Evolutionary conservation across 1,140 invertebrate genomes (phyloP).

Genomic region (Drosophila ogumai): DNA sequence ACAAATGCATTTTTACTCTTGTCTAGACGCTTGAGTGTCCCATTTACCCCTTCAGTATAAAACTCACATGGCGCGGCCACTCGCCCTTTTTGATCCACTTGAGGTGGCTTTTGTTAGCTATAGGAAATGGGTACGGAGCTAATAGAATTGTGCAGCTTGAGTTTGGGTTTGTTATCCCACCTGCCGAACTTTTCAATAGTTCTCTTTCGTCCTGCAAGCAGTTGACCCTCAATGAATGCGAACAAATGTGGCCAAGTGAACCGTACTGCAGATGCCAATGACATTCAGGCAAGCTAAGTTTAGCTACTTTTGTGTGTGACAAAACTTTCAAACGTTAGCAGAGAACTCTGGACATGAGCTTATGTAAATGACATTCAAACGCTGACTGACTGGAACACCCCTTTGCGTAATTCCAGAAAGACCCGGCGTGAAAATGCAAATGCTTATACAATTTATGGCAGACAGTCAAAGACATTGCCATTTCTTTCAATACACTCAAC

Average conservation of each 20-base stretch:
- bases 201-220: neutral
- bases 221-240: slow-evolving; percentile 23
- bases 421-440: slow-evolving; percentile 43
- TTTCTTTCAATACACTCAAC: slow-evolving; percentile 29
- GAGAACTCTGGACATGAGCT: slow-evolving; percentile 23
- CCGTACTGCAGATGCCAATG: slow-evolving; percentile 39
- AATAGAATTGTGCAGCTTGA: slow-evolving; percentile 20
- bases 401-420: slow-evolving; percentile 40
- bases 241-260: slow-evolving; percentile 42
- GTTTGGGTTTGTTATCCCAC: slow-evolving; percentile 21
- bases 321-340: slow-evolving; percentile 30
- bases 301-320: slow-evolving; percentile 52
- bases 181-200: slow-evolving; percentile 11
- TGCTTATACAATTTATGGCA: slow-evolving; percentile 51
- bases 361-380: slow-evolving; percentile 35
- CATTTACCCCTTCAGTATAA: slow-evolving; percentile 14
- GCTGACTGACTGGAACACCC: neutral
- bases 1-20: slow-evolving; percentile 45
- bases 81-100: slow-evolving; percentile 23
- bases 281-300: slow-evolving; percentile 44
- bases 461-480: slow-evolving; percentile 25
- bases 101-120: slow-evolving; percentile 16
- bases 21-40: slow-evolving; percentile 40
- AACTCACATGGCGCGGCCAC: slow-evolving; percentile 16
- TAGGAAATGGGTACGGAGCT: slow-evolving; percentile 8